Base-by-base conservation (phyloP, 1,140 invertebrate species). In the Scaptomyza hsui region DNA sequence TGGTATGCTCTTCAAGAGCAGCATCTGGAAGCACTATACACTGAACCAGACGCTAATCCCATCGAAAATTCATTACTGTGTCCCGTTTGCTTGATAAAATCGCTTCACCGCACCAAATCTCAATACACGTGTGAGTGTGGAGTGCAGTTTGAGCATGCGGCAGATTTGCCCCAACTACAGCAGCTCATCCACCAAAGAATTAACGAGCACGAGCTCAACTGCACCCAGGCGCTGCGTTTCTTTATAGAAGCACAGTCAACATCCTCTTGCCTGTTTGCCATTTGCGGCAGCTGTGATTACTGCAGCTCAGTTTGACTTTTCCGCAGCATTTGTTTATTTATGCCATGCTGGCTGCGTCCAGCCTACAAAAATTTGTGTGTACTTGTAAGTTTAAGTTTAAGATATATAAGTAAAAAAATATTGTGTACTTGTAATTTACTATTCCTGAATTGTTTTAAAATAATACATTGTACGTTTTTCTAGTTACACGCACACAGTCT, bases 261-360 rank as follows among this genome's bases (percentile, higher is more conserved):
- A 9, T 70, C 52, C 6, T 65, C 41, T 18, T 59, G 53, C 5
- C 52, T 90, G 0, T 81, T 78, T 18, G 77, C 62, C n/a, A 89
- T 90, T 48, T 90, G 89, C 12, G 89, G 89, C 16, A 74, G 65
- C 52, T 90, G 89, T 63, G 89, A 90, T 53, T 90, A 80, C 55
- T 86, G 85, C 44, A 76, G 78, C n/a, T 75, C 81, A 0, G 48
- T 90, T 32, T 90, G 56, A 72, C 6, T 13, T 6, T 26, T 26
- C 24, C 4, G 5, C 7, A 1, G 13, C 44, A 13, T 10, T 19
- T 6, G 1, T 16, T 48, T 26, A 26, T 26, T 48, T 26, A 12
- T 5, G 35, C 18, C 32, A 7, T 4, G 39, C 47, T 72, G 78
- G 55, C 70, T 78, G 61, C 56, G 62, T 16, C 39, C 64, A 74